Percentiles rank a stretch among this genome's conserved stretches.
phyloP scores from a whole-genome alignment of 2,113 vertebrate genomes.

The Erinaceus europaeus region DNA sequence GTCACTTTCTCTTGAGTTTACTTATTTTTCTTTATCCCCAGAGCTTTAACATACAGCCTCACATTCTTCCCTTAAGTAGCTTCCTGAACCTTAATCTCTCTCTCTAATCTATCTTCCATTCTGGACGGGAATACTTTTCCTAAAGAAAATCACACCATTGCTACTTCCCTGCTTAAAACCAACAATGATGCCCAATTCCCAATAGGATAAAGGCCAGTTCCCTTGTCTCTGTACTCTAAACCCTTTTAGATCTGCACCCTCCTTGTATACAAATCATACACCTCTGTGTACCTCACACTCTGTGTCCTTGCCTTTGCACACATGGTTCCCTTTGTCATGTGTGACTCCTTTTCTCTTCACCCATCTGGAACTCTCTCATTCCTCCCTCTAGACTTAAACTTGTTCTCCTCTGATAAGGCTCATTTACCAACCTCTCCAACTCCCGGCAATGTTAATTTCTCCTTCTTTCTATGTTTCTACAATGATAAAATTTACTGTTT shows the following conservation, averaged over 20 bases:
- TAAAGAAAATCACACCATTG: neutral
- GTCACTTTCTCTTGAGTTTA: neutral
- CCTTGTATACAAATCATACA: no score
- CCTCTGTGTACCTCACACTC: neutral
- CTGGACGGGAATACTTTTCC: neutral
- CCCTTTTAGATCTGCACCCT: neutral
- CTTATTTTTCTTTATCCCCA: neutral
- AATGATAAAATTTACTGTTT: no score
- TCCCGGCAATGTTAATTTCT: neutral
- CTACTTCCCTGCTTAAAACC: neutral
- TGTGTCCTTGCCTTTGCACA: neutral
- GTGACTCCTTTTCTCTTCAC: accelerated
- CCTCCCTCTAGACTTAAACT: neutral
- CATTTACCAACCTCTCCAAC: neutral
- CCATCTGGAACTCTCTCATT: neutral
- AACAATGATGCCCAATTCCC: neutral
- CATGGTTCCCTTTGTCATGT: neutral
- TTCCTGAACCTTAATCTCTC: neutral
- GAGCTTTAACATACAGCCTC: neutral
- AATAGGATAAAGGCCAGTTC: neutral
- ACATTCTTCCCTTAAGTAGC: neutral
- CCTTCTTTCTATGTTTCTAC: neutral
- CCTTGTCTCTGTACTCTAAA: neutral
- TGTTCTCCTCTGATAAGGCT: neutral
- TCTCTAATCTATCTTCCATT: neutral